Conservation (phyloP, 2,113 vertebrate genomes). For the Crotalus helleri region DNA sequence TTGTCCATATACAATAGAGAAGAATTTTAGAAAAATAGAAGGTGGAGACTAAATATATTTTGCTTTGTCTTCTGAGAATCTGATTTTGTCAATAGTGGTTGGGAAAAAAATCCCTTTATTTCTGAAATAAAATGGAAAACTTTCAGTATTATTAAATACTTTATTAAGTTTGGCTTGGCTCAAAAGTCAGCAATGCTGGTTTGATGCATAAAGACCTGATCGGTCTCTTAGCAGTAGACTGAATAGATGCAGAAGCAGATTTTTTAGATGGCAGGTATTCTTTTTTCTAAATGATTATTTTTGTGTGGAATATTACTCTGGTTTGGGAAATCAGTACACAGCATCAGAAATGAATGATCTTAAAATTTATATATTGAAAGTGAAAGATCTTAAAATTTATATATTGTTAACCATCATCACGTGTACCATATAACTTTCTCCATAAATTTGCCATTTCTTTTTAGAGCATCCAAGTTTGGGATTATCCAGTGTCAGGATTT, state of each 20-base stretch:
- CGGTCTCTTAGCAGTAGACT: neutral
- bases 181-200: neutral
- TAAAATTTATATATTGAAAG: no score
- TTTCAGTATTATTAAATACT: neutral
- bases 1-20: neutral
- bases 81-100: neutral
- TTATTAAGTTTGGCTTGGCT: neutral
- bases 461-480: neutral
- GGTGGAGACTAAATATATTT: neutral
- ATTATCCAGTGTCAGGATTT: neutral
- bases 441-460: neutral
- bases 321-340: neutral
- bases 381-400: neutral
- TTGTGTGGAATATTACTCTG: neutral
- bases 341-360: neutral
- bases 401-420: neutral
- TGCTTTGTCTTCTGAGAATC: neutral
- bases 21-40: neutral
- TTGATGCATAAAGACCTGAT: neutral
- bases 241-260: neutral
- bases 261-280: neutral
- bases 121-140: neutral
- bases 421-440: neutral
- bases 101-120: neutral
- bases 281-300: neutral